Evolutionary conservation across 2,113 vertebrate species (phyloP).

Genomic region (Menura novaehollandiae): DNA sequence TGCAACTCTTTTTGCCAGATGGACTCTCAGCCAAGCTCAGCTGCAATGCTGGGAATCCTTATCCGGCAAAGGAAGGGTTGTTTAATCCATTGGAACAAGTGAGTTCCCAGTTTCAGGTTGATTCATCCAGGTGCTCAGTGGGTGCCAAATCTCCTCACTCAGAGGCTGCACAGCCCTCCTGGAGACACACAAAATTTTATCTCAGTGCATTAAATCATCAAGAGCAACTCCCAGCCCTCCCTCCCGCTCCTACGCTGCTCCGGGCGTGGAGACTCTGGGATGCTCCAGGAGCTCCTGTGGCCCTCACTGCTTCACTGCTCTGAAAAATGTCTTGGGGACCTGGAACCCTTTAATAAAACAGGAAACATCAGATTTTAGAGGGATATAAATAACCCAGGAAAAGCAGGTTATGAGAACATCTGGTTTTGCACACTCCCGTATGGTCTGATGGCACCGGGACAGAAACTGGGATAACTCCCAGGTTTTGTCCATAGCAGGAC

Average conservation of each 20-base stretch:
- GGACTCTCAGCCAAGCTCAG: neutral
- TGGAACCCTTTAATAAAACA: slow-evolving; percentile 53
- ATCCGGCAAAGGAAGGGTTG: neutral
- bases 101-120: neutral
- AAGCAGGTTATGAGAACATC: slow-evolving; percentile 52
- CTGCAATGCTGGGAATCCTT: neutral
- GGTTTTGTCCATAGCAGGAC: neutral
- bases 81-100: neutral
- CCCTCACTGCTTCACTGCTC: neutral
- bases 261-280: neutral
- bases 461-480: slow-evolving; percentile 13
- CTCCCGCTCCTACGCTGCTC: neutral
- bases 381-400: slow-evolving; percentile 65
- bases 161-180: neutral
- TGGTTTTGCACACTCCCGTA: slow-evolving; percentile 42
- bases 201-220: neutral
- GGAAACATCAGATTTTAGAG: slow-evolving; percentile 65
- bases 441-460: neutral
- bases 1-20: neutral
- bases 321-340: slow-evolving; percentile 32
- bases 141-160: neutral
- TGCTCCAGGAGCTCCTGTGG: neutral
- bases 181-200: neutral
- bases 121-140: neutral
- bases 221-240: neutral